Base-by-base conservation (phyloP, 1,140 invertebrate genomes). In the Adoxophyes honmai region DNA sequence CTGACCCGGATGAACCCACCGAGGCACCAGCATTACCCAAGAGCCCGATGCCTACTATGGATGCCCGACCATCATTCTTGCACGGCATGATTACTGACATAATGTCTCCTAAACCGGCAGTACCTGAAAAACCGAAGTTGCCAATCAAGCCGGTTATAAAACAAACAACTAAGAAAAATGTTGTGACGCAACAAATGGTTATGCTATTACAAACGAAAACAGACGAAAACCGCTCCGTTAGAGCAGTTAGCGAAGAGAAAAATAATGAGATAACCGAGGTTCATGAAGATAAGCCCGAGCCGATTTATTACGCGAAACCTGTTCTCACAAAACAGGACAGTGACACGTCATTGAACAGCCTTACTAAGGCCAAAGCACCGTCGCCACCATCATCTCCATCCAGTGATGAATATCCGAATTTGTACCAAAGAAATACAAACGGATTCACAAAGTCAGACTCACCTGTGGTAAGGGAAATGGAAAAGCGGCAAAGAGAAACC, bases 381-480 rank as follows among this genome's bases (percentile, higher is more conserved):
- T 92, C 92, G 53, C 93, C 93, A n/a, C 92, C 92, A 2, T 75
- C 88, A n/a, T 79, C 84, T 0, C 80, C 87, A 6, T 74, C 82
- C 3, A 64, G 75, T 1, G 92, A 94, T 54, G 91, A 93, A 36
- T 65, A 71, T 7, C 74, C 81, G 3, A 89, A 79, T 55, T 70
- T 88, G 59, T 90, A 90, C 78, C 89, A 90, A 59, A 89, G 93
- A 59, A 94, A 94, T 70, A 90, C 91, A 1, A 79, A 89, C n/a
- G 86, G 88, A 1, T 83, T 78, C 57, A 68, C 90, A 11, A 93
- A 92, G 68, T 92, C 91, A 0, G 92, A 93, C 64, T 92, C 92
- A 0, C 93, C 93, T 0, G 93, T 94, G 0, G 93, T 94, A 1
- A 89, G 93, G 4, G 94, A 95, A 68, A 94, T 94, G 70, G 94